A percentile compares a stretch with the other conserved stretches of the same genome.
phyloP scores from a whole-genome alignment of 2,888 invertebrate genomes.

The Tachina grossa region DNA sequence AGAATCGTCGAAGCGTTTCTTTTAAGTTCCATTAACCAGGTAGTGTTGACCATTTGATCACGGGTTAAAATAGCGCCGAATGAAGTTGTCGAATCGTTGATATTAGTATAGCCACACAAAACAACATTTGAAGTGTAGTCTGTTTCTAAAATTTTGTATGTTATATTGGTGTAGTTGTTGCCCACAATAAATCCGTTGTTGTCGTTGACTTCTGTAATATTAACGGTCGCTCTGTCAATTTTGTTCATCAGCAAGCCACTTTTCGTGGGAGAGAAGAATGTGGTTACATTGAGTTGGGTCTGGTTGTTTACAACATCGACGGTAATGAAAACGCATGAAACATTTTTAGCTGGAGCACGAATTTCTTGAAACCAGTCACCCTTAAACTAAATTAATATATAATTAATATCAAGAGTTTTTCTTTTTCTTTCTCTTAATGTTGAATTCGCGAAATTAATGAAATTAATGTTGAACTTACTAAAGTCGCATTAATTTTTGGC shows the following conservation, averaged over 20 bases:
- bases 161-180: constrained; percentile 14
- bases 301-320: constrained; percentile 64
- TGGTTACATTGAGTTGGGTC: constrained; percentile 70
- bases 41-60: constrained; percentile 6
- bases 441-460: too few relatives aligned
- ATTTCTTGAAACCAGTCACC: constrained; percentile 67
- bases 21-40: constrained; percentile 34
- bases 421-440: too few relatives aligned
- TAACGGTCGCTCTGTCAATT: constrained; percentile 73
- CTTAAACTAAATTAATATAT: constrained; percentile 45
- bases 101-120: constrained; percentile 52
- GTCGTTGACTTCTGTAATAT: constrained; percentile 39
- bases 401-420: neutral
- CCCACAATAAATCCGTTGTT: constrained; percentile 52
- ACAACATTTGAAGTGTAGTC: constrained; percentile 40
- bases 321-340: constrained; percentile 74
- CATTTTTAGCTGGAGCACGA: constrained; percentile 69
- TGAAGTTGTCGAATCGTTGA: constrained; percentile 18
- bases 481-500: constrained; percentile 35
- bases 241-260: constrained; percentile 75
- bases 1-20: constrained; percentile 31
- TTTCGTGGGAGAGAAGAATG: constrained; percentile 74
- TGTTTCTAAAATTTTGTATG: constrained; percentile 59
- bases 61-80: constrained; percentile 52
- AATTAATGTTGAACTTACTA: constrained; percentile 44